A percentile compares a stretch with the other conserved stretches of the same genome.
Evolutionary conservation across 2,797 vertebrate species (phyloP).

Genomic region (Nasua narica): DNA sequence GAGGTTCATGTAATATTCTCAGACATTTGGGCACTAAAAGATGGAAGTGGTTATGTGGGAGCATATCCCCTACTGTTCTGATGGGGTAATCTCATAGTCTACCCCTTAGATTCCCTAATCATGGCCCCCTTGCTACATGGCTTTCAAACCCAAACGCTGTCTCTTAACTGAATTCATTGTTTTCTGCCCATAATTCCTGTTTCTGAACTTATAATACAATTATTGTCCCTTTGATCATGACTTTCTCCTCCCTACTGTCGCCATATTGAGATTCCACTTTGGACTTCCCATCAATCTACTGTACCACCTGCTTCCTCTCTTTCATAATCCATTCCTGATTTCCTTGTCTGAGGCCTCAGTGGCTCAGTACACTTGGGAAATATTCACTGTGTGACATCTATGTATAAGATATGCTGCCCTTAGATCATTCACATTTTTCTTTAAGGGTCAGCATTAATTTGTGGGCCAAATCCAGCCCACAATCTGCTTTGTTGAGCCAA

Average conservation of each 20-base stretch:
- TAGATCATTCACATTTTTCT: background rate
- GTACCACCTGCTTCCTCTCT: background rate
- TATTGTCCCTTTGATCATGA: background rate
- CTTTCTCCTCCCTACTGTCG: background rate
- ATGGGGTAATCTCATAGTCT: background rate
- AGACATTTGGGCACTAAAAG: background rate
- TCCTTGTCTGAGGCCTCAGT: background rate
- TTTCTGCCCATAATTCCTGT: background rate
- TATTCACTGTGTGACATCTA: background rate
- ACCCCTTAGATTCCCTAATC: rapidly evolving
- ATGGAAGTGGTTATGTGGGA: background rate
- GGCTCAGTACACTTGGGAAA: background rate
- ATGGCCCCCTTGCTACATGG: background rate
- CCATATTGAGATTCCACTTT: background rate
- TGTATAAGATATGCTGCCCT: background rate
- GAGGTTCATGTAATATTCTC: background rate
- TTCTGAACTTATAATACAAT: background rate
- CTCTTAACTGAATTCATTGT: background rate
- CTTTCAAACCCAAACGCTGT: background rate
- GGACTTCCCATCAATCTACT: background rate
- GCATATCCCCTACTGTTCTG: background rate
- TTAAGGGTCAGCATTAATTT: background rate
- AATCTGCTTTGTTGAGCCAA: background rate
- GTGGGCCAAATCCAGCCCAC: background rate
- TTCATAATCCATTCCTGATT: background rate